Conservation (phyloP, 1,140 invertebrate species). For the Caligus rogercresseyi region DNA sequence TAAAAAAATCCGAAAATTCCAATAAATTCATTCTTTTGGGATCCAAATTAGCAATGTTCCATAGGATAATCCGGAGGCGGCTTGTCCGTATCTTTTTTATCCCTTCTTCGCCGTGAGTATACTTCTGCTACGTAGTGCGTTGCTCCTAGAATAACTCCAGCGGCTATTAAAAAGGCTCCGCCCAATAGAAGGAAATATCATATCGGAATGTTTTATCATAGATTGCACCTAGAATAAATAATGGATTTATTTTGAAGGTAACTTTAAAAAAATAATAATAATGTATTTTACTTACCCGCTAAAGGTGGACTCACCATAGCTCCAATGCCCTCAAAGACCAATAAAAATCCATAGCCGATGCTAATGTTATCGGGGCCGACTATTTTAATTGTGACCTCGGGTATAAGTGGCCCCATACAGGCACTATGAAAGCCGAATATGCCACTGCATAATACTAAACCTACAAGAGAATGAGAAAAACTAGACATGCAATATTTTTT, state of each 20-base stretch:
- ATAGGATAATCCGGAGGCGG: too few species aligned
- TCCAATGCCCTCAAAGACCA: slow-evolving; percentile 10
- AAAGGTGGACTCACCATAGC: slow-evolving; percentile 11
- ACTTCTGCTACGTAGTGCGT: neutral
- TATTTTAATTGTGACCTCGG: slow-evolving; percentile 11
- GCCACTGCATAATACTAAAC: neutral
- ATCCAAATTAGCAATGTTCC: too few species aligned
- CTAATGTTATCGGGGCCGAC: neutral
- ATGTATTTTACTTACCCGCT: slow-evolving; percentile 9
- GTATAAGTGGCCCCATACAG: slow-evolving; percentile 7
- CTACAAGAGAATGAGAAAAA: too few species aligned
- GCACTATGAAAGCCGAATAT: slow-evolving; percentile 9
- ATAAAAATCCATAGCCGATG: neutral
- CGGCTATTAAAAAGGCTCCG: neutral
- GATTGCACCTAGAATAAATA: neutral
- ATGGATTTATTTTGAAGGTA: too few species aligned
- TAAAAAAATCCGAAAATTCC: neutral
- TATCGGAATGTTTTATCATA: neutral
- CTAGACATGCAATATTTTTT: neutral
- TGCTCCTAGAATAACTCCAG: neutral
- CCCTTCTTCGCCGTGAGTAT: neutral
- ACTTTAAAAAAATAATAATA: neutral
- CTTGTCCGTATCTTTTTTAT: neutral
- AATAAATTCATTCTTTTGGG: neutral
- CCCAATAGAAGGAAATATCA: neutral